A percentile compares a stretch with the other conserved stretches of the same genome.
phyloP scores from a whole-genome alignment of 2,113 vertebrate genomes.

The Emydocephalus ijimae region DNA sequence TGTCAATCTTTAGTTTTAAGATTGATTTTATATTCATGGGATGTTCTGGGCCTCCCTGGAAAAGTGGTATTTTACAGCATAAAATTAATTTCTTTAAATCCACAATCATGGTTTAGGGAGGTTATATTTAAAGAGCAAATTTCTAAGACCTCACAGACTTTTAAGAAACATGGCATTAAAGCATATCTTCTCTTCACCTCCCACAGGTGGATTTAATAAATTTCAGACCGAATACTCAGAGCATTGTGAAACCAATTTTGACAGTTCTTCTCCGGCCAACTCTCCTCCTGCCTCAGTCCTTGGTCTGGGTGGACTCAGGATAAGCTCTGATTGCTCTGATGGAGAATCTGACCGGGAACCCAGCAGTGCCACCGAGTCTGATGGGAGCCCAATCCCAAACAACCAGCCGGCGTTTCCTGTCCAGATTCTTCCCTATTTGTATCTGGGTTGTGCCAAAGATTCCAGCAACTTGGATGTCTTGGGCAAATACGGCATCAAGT shows the following conservation, averaged over 20 bases:
- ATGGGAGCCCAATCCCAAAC: conserved; percentile 89
- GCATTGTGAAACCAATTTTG: conserved; percentile 93
- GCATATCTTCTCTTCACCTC: background rate
- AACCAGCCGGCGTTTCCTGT: conserved; percentile 96
- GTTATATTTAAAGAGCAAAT: background rate
- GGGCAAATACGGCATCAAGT: conserved; percentile 96
- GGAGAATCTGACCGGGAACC: conserved; percentile 94
- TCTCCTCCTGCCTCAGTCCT: conserved; percentile 90
- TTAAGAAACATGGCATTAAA: conserved; percentile 27
- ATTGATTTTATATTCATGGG: background rate
- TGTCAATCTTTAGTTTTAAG: background rate
- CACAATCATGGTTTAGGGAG: background rate
- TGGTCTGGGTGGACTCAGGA: conserved; percentile 89
- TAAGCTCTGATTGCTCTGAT: conserved; percentile 94
- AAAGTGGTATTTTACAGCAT: background rate
- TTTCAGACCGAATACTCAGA: conserved; percentile 94
- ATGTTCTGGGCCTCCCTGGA: background rate
- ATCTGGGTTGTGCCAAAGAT: conserved; percentile 98
- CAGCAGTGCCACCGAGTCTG: conserved; percentile 93
- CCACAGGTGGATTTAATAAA: conserved; percentile 93
- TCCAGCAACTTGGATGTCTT: conserved; percentile 93
- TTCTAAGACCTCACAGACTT: background rate
- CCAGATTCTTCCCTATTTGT: conserved; percentile 96
- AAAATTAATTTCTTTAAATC: background rate
- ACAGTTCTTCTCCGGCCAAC: conserved; percentile 88